These are phyloP conservation scores for Craterocephalus amniculus DNA, from an alignment of 2,797 vertebrate species.

Conservation along the genomic window DNA sequence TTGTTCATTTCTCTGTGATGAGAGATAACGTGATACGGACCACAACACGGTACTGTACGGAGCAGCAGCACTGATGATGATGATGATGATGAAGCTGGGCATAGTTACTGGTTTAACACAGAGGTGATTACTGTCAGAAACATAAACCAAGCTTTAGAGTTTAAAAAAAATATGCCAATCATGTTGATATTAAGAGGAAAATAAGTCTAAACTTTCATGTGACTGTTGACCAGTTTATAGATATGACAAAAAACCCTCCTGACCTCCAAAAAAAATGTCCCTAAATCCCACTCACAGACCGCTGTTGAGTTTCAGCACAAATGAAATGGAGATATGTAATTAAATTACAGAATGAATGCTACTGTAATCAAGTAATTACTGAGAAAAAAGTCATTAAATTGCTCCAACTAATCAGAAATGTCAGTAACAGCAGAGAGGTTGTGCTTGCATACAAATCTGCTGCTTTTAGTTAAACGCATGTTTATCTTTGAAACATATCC, in stretches of 20 bases:
- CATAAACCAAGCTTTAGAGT: not conserved
- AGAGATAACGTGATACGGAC: conserved; percentile 73
- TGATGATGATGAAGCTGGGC: conserved; percentile 5
- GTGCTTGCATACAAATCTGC: not conserved
- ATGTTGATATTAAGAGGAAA: too few relatives aligned
- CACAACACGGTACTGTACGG: conserved; percentile 49
- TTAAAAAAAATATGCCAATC: not conserved
- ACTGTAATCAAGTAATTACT: not conserved
- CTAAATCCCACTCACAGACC: not conserved
- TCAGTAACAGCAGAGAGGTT: not conserved
- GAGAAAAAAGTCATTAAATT: not conserved
- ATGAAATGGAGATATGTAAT: not conserved
- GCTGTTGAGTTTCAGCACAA: not conserved
- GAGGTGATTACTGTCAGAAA: not conserved
- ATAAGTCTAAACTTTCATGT: not conserved
- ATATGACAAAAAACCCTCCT: not conserved
- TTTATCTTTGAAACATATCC: not conserved
- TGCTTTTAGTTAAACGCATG: not conserved
- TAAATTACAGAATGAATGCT: conserved; percentile 1
- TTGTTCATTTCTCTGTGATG: conserved; percentile 70
- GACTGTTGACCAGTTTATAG: not conserved
- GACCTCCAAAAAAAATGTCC: not conserved
- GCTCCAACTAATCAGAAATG: not conserved
- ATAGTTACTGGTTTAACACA: conserved; percentile 2
- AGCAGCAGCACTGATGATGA: not conserved